A percentile compares a stretch with the other conserved stretches of the same genome.
Conservation (phyloP, 2,113 vertebrate genomes). For the Semicossyphus pulcher region DNA sequence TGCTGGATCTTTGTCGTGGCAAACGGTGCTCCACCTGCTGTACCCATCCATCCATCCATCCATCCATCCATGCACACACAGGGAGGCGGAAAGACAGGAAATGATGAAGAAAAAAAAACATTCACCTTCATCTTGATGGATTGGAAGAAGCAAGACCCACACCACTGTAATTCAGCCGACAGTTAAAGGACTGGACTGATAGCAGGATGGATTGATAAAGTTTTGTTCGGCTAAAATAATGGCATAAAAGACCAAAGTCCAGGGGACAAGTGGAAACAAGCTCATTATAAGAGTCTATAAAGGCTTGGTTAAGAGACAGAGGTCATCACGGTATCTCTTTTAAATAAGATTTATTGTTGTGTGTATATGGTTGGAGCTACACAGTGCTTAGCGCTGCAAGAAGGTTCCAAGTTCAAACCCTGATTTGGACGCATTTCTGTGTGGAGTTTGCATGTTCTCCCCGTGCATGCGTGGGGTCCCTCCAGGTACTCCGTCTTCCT, state of each 20-base stretch:
- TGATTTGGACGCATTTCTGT: too few species aligned
- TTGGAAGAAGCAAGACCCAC: background rate
- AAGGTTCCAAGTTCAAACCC: too few species aligned
- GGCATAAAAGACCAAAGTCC: background rate
- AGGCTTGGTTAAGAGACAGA: background rate
- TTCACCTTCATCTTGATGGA: conserved; percentile 20
- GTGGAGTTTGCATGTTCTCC: too few species aligned
- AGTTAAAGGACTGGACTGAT: conserved; percentile 11
- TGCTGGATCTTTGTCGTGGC: conserved; percentile 12
- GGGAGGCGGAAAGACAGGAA: conserved; percentile 14
- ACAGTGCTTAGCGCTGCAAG: too few species aligned
- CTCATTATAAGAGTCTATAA: background rate
- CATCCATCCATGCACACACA: conserved; percentile 7
- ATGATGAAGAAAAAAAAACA: background rate
- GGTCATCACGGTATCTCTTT: too few species aligned
- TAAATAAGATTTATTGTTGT: too few species aligned
- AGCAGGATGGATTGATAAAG: too few species aligned
- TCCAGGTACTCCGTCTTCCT: too few species aligned
- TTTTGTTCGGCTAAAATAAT: background rate
- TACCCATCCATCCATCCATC: background rate
- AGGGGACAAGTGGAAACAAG: background rate
- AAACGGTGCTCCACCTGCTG: conserved; percentile 10
- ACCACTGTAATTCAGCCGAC: conserved; percentile 6
- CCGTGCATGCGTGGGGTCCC: too few species aligned
- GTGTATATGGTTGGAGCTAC: too few species aligned